A percentile compares a stretch with the other conserved stretches of the same genome.
Conservation (phyloP, 2,888 invertebrate genomes). For the Dicyrtomina minuta region DNA sequence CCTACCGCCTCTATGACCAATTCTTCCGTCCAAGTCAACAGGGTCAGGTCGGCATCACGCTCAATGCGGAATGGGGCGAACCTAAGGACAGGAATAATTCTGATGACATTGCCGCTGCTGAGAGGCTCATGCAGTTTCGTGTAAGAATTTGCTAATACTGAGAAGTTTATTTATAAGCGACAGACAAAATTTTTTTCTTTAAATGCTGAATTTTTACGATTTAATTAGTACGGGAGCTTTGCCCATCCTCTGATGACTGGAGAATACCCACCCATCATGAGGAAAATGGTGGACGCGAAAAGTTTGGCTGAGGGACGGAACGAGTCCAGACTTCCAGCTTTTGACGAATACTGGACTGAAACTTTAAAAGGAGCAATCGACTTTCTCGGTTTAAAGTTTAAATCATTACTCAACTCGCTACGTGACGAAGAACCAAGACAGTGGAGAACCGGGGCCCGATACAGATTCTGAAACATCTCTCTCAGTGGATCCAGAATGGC, state of each 20-base stretch:
- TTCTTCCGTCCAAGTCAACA: conserved; percentile 58
- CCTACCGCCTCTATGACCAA: conserved; percentile 65
- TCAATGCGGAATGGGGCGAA: conserved; percentile 50
- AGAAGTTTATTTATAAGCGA: too few species aligned
- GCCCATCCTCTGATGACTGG: conserved; percentile 53
- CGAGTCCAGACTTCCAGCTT: conserved; percentile 48
- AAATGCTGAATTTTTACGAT: neutral
- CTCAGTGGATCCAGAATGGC: conserved; percentile 37
- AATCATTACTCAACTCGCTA: conserved; percentile 46
- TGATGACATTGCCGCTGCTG: conserved; percentile 44
- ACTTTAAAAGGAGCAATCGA: conserved; percentile 42
- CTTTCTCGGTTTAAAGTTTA: conserved; percentile 47
- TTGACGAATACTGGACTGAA: conserved; percentile 43
- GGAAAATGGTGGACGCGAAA: conserved; percentile 55
- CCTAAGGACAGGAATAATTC: conserved; percentile 46
- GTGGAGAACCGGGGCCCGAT: conserved; percentile 31
- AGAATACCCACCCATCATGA: conserved; percentile 56
- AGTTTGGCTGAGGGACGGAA: conserved; percentile 55
- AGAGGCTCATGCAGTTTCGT: conserved; percentile 48
- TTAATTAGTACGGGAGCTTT: conserved; percentile 56
- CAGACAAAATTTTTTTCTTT: too few species aligned
- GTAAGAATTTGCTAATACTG: conserved; percentile 28
- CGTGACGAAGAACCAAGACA: conserved; percentile 20
- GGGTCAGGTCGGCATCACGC: conserved; percentile 51
- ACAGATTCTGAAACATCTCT: conserved; percentile 38